A percentile compares a stretch with the other conserved stretches of the same genome.
phyloP scores from a whole-genome alignment of 2,888 invertebrate genomes.

The Mimas tiliae region DNA sequence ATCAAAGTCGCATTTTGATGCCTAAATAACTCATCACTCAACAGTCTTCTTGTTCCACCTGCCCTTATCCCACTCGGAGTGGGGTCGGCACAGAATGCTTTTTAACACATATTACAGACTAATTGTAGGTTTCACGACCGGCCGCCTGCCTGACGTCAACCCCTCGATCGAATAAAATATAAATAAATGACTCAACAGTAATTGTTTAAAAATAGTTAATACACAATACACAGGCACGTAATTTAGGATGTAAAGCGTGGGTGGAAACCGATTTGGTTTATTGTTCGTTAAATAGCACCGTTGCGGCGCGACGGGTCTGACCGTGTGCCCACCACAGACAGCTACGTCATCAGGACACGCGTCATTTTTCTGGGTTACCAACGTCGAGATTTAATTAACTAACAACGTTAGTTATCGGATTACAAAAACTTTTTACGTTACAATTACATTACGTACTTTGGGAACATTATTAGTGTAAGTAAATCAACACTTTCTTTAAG shows the following conservation, averaged over 20 bases:
- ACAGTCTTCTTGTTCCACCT: too few relatives aligned
- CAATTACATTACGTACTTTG: too few relatives aligned
- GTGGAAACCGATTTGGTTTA: slow-evolving; percentile 6
- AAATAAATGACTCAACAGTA: not conserved
- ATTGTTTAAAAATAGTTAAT: not conserved
- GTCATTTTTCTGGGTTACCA: slow-evolving; percentile 1
- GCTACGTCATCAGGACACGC: not conserved
- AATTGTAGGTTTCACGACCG: too few relatives aligned
- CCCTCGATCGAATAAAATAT: too few relatives aligned
- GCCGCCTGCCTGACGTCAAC: too few relatives aligned
- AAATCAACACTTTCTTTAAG: too few relatives aligned
- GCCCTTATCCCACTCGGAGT: too few relatives aligned
- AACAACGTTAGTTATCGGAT: too few relatives aligned
- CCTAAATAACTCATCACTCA: not conserved
- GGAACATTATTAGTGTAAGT: too few relatives aligned
- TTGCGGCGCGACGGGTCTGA: not conserved
- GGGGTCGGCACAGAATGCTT: too few relatives aligned
- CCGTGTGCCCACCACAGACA: not conserved
- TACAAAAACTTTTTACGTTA: too few relatives aligned
- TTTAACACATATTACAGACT: too few relatives aligned
- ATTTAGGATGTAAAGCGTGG: slow-evolving; percentile 2
- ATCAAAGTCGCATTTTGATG: not conserved
- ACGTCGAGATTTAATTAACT: not conserved
- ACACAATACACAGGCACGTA: not conserved
- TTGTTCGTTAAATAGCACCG: slow-evolving; percentile 14